A percentile compares a stretch with the other conserved stretches of the same genome.
phyloP scores from a whole-genome alignment of 2,113 vertebrate species.

The Actenoides lindsayi region DNA sequence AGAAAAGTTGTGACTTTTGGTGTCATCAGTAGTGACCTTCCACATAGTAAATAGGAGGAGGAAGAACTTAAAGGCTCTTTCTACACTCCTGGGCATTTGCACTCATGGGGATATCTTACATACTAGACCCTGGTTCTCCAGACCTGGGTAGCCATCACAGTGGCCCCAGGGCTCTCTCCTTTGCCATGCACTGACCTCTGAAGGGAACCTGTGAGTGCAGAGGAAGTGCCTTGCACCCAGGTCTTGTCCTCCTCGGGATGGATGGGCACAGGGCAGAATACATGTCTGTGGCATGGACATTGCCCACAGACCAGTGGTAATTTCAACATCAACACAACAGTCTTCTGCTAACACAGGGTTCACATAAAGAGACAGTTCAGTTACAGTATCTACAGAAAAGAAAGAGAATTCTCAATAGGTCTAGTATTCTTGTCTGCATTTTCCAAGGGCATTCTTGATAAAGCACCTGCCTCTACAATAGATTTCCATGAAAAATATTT shows the following conservation, averaged over 20 bases:
- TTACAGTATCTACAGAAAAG: background rate
- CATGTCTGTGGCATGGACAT: too few relatives aligned
- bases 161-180: background rate
- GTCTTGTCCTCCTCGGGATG: background rate
- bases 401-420: background rate
- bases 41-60: background rate
- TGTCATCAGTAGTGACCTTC: background rate
- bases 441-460: background rate
- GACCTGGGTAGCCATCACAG: accelerated
- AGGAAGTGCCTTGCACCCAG: background rate
- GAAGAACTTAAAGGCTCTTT: background rate
- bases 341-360: background rate
- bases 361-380: background rate
- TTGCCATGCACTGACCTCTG: background rate
- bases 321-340: background rate
- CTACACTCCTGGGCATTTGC: too few relatives aligned
- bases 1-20: background rate
- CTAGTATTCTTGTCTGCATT: background rate
- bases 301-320: accelerated
- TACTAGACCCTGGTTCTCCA: background rate
- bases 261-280: background rate
- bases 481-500: background rate
- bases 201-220: background rate
- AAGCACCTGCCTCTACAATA: background rate
- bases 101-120: background rate